Conservation (phyloP, 1,140 invertebrate genomes). For the Drosophila watanabei region DNA sequence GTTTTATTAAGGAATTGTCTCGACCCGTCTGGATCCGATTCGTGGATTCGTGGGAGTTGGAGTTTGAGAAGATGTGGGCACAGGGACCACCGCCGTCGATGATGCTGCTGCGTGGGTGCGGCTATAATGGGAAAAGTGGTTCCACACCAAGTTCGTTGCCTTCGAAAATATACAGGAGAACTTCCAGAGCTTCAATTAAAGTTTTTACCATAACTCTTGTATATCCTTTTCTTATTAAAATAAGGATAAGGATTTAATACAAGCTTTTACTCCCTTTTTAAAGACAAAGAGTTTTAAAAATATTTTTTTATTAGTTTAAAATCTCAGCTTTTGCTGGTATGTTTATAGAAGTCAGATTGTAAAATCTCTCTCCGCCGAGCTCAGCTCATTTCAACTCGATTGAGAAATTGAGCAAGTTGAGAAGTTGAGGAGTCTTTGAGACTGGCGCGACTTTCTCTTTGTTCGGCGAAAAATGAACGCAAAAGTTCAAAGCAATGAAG, state of each 20-base stretch:
- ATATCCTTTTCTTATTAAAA: too few species aligned
- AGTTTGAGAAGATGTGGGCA: conserved; percentile 29
- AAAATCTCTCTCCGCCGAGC: not conserved
- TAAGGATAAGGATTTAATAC: too few species aligned
- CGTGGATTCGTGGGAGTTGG: conserved; percentile 41
- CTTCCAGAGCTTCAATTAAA: not conserved
- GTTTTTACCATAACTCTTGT: too few species aligned
- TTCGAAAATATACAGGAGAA: conserved; percentile 5
- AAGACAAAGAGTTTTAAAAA: not conserved
- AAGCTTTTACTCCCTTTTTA: too few species aligned
- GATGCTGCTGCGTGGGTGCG: conserved; percentile 25
- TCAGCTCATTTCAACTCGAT: conserved; percentile 3
- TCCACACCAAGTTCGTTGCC: conserved; percentile 10
- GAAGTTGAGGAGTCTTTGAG: conserved; percentile 28
- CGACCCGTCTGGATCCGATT: conserved; percentile 32
- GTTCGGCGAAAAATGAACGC: conserved; percentile 69
- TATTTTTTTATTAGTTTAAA: not conserved
- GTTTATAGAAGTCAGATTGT: conserved; percentile 1
- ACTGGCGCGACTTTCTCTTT: conserved; percentile 74
- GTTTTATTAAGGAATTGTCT: conserved; percentile 73
- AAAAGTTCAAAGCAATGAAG: conserved; percentile 82
- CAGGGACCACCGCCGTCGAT: conserved; percentile 31
- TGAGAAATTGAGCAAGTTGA: conserved; percentile 32
- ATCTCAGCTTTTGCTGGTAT: not conserved
- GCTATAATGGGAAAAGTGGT: conserved; percentile 22